Conservation (phyloP, 2,797 vertebrate genomes). For the Eupleurogrammus muticus region DNA sequence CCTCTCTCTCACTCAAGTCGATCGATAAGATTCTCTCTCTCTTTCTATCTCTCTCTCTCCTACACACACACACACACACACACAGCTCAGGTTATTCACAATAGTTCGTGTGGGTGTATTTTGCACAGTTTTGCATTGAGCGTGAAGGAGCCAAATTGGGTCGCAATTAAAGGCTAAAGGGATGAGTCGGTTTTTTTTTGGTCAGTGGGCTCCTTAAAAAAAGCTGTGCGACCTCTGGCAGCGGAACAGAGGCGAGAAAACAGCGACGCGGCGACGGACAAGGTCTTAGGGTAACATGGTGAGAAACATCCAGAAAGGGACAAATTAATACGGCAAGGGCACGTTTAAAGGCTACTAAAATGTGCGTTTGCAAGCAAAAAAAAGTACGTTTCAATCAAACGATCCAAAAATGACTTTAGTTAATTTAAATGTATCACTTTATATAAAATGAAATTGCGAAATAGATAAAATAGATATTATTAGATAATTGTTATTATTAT, state of each 20-base stretch:
- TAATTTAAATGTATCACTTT: no score
- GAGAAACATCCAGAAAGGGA: neutral
- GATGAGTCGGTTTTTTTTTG: constrained; percentile 56
- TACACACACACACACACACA: neutral
- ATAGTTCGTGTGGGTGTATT: constrained; percentile 40
- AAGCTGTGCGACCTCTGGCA: constrained; percentile 51
- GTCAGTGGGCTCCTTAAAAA: constrained; percentile 21
- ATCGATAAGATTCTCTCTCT: constrained; percentile 4
- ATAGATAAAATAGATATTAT: no score
- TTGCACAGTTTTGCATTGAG: constrained; percentile 45
- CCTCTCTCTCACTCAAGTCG: neutral
- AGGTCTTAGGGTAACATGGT: neutral
- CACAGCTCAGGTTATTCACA: constrained; percentile 44
- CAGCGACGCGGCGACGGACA: constrained; percentile 19
- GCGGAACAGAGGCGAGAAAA: constrained; percentile 15
- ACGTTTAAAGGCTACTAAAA: constrained; percentile 11
- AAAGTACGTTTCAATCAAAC: no score
- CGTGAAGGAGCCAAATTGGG: constrained; percentile 39
- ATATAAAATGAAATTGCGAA: no score
- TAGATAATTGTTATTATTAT: no score
- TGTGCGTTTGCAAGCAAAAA: no score
- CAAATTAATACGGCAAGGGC: neutral
- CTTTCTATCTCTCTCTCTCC: no score
- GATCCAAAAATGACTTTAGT: no score
- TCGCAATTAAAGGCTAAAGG: constrained; percentile 52